A percentile compares a stretch with the other conserved stretches of the same genome.
phyloP scores from a whole-genome alignment of 2,113 vertebrate species.

The Blennius ocellaris region DNA sequence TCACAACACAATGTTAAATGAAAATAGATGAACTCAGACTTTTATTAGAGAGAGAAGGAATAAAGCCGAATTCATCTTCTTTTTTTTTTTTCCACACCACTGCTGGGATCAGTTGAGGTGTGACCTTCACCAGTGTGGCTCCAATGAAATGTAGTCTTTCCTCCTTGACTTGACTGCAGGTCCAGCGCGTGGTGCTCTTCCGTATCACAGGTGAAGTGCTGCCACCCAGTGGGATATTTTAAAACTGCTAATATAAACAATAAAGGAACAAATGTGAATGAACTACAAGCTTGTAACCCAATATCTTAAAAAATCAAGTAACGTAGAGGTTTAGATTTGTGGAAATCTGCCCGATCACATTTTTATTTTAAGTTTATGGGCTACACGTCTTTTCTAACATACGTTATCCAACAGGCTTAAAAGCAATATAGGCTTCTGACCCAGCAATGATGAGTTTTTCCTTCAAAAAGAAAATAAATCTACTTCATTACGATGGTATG shows the following conservation, averaged over 20 bases:
- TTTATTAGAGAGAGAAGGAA: neutral
- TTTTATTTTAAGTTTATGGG: neutral
- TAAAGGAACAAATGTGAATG: neutral
- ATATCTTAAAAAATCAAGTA: neutral
- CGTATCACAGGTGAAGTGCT: constrained; percentile 37
- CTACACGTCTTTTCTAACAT: neutral
- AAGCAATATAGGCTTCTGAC: constrained; percentile 56
- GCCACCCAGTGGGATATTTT: constrained; percentile 52
- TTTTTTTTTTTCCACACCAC: neutral
- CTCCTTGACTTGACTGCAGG: neutral
- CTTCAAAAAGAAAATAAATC: constrained; percentile 23
- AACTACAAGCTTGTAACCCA: neutral
- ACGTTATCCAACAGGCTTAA: constrained; percentile 37
- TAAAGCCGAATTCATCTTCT: neutral
- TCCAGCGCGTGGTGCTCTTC: neutral
- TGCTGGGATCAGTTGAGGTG: neutral
- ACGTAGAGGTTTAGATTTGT: neutral
- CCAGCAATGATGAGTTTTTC: constrained; percentile 22
- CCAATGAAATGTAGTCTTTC: constrained; percentile 2
- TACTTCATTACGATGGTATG: constrained; percentile 47
- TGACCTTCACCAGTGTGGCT: constrained; percentile 34
- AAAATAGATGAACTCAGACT: neutral
- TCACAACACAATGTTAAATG: neutral
- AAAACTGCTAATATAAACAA: constrained; percentile 16
- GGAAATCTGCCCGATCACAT: neutral